Evolutionary conservation across 1,140 invertebrate genomes (phyloP), one percentile per base, ranked within the genome.

Genomic region (Heliconius himera): DNA sequence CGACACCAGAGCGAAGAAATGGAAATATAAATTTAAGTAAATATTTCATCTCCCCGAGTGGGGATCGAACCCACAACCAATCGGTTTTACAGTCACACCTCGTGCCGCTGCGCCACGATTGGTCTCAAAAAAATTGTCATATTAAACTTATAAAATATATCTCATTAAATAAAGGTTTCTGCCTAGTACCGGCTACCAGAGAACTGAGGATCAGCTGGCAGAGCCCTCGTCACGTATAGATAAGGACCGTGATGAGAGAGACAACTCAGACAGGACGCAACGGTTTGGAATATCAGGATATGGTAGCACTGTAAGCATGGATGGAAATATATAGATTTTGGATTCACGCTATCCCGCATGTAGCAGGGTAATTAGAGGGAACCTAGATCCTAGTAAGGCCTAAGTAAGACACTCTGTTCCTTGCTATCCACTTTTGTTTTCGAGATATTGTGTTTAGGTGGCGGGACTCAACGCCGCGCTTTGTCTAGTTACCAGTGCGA

Each of bases 271-370:
- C 33, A 89, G 93, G 74, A 94, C 90, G 0, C 93, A 95, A 86
- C 84, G 94, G 33, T 95, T 95, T 77, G 94, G 94, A 0, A 91
- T 95, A 38, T 91, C 94, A 3, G 79, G 91, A 26, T 95, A 91
- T 51, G 93, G 93, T n/a, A 90, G 86, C 49, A 92, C 89, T 41
- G 85, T 85, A 66, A 82, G 81, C 66, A 72, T 9, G 16, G n/a
- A 71, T n/a, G 6, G 18, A 72, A 41, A 26, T 3, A 72, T 41
- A 9, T 72, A 1, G 6, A 22, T 22, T 22, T 56, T 11, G 1
- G 8, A 9, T 46, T 46, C 3, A 46, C 41, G 41, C 13, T 51
- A 13, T 46, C 41, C 11, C 1, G 9, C 41, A 46, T 18, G 18
- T 20, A 51, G 13, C 41, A 46, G 18, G 49, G 49, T 51, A 8